Evolutionary conservation across 2,888 invertebrate species (phyloP), one percentile per base, ranked within the genome.

Genomic region (Hydriomena furcata): DNA sequence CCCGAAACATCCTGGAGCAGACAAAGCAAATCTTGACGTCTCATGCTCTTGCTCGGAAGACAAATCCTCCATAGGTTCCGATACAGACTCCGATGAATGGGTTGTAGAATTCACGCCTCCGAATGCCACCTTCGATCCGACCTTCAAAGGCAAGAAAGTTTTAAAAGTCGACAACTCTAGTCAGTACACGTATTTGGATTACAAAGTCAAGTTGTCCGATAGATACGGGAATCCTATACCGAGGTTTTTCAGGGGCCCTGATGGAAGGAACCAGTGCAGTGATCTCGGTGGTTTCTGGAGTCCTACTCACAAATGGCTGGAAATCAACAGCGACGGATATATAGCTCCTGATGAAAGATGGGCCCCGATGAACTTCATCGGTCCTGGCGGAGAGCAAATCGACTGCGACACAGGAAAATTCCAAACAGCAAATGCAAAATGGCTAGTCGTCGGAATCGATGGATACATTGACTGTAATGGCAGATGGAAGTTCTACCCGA

Each of bases 41-140:
- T 87, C 87, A 2, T 89, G 88, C 53, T 87, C 90, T 13, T 89
- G 89, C 55, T 84, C 87, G 0, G 83, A 83, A 65, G 79, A 79
- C 20, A 66, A 69, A 1, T 58, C 61, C 1, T 73, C 77, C 1
- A 50, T 73, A 17, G 73, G 69, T 17, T 82, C 86, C 1, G 87
- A 83, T 44, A 87, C 88, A 0, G 89, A 90, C 56, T 78, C 72
- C 1, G 90, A 88, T 58, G 89, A 89, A 66, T 91, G 91, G 90
- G 60, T 85, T 25, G 70, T 91, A 10, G 89, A 90, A 59, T 88
- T 90, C 54, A 90, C 89, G n/a, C 89, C 91, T 5, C 89, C 91
- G 0, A 79, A 65, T 46, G 89, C 88, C 11, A 65, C 58, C 7
- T 90, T 74, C 52, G 76, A 84, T 61, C 84, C 84, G 1, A 67